phyloP scores from a whole-genome alignment of 2,888 invertebrate genomes.

The Dexiosoma caninum region DNA sequence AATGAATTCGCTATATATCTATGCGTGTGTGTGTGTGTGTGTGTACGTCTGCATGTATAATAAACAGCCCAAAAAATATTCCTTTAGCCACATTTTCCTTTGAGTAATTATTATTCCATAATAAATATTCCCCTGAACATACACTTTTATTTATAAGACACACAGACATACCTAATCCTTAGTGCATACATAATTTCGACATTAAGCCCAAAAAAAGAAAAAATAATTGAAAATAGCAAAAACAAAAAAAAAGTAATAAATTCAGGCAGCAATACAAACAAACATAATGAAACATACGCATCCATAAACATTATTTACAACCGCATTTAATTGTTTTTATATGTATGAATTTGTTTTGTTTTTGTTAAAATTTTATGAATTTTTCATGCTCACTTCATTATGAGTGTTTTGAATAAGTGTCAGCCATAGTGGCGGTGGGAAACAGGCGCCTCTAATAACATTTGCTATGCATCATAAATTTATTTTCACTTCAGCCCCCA shows the following conservation, averaged over 20 bases:
- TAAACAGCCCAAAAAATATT: too few relatives aligned
- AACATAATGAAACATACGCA: neutral
- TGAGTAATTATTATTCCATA: neutral
- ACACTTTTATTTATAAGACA: neutral
- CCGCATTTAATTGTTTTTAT: slow-evolving; percentile 50
- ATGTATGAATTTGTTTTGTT: slow-evolving; percentile 18
- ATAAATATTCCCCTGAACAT: neutral
- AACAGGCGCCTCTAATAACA: slow-evolving; percentile 58
- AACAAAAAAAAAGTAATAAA: neutral
- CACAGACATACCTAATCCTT: neutral
- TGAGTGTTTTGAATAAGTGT: slow-evolving; percentile 13
- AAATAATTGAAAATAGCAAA: neutral
- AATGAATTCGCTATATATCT: too few relatives aligned
- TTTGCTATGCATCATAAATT: slow-evolving; percentile 57
- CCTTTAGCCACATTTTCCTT: too few relatives aligned
- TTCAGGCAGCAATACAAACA: neutral
- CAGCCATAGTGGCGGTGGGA: neutral
- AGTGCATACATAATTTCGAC: slow-evolving; percentile 17
- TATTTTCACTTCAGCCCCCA: neutral
- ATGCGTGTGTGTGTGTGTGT: too few relatives aligned
- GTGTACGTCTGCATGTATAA: too few relatives aligned
- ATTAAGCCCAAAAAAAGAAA: slow-evolving; percentile 12
- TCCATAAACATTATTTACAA: slow-evolving; percentile 50
- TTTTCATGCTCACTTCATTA: slow-evolving; percentile 38
- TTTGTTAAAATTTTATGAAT: slow-evolving; percentile 15